Conservation (phyloP, 2,888 invertebrate species). For the Phalangium opilio region DNA sequence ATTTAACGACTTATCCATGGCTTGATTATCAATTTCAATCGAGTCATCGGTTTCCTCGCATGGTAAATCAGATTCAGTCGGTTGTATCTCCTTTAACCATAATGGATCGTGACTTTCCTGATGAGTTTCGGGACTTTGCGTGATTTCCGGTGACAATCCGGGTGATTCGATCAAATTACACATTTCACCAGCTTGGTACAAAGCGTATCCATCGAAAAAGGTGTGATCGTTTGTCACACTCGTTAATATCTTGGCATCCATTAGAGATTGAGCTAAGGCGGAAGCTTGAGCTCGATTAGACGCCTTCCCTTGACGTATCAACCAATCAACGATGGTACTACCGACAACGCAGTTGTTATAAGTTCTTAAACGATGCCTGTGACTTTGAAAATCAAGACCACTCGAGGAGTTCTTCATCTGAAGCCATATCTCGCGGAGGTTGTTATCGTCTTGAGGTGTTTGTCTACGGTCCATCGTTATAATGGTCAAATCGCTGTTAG, state of each 20-base stretch:
- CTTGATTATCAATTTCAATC: too few species aligned
- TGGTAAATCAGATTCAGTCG: slow-evolving; percentile 27
- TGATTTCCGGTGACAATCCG: slow-evolving; percentile 7
- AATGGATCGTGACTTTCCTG: slow-evolving; percentile 44
- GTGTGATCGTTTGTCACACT: slow-evolving; percentile 40
- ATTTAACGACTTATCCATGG: too few species aligned
- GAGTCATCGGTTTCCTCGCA: not conserved
- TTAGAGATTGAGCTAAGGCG: slow-evolving; percentile 57
- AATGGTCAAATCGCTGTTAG: too few species aligned
- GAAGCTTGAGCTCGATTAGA: slow-evolving; percentile 45
- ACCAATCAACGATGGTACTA: slow-evolving; percentile 68
- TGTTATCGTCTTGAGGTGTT: slow-evolving; percentile 41
- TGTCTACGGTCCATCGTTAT: not conserved
- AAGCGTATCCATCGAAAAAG: slow-evolving; percentile 45
- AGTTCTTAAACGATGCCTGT: slow-evolving; percentile 45
- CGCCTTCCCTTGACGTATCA: slow-evolving; percentile 58
- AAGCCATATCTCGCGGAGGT: slow-evolving; percentile 45
- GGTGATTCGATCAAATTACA: not conserved
- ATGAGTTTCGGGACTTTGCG: slow-evolving; percentile 10
- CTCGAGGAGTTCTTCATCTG: slow-evolving; percentile 41
- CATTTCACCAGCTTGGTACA: slow-evolving; percentile 39
- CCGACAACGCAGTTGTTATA: slow-evolving; percentile 6
- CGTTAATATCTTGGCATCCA: slow-evolving; percentile 60
- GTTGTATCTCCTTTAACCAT: slow-evolving; percentile 45
- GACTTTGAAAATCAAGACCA: slow-evolving; percentile 44